Evolutionary conservation across 2,888 invertebrate genomes (phyloP).

Genomic region (Cotesia congregata): DNA sequence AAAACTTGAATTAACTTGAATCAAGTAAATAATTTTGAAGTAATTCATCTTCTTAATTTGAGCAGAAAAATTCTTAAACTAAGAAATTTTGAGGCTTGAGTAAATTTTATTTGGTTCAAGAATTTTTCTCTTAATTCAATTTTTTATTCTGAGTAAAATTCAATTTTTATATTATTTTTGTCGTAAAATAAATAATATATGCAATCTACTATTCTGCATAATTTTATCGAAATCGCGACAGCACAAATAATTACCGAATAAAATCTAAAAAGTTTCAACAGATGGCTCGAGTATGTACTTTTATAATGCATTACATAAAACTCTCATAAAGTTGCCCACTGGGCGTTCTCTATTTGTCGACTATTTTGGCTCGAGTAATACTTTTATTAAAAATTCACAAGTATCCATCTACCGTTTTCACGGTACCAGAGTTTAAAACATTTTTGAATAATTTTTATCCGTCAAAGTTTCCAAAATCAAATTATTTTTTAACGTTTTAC

Average conservation of each 20-base stretch:
- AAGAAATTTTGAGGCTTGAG: too few species aligned
- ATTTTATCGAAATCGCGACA: background rate
- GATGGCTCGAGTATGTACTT: background rate
- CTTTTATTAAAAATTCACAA: background rate
- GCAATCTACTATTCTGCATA: background rate
- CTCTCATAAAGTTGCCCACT: background rate
- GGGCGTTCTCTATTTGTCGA: background rate
- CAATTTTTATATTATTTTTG: too few species aligned
- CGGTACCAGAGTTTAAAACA: background rate
- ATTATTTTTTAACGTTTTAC: background rate
- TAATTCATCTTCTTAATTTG: too few species aligned
- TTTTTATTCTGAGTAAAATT: too few species aligned
- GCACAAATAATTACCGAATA: background rate
- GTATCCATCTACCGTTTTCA: background rate
- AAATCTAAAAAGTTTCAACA: background rate
- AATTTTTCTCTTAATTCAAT: too few species aligned
- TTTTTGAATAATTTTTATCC: background rate
- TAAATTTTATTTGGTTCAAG: too few species aligned
- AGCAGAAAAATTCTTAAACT: too few species aligned
- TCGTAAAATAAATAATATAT: background rate
- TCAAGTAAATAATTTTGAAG: too few species aligned
- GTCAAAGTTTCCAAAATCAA: background rate
- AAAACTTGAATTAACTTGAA: too few species aligned
- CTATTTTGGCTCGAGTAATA: background rate
- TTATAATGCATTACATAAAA: background rate